Evolutionary conservation across 64 coral and sea anemone species (phyloP), one percentile per base, ranked within the genome.

Genomic region (Pocillopora verrucosa): DNA sequence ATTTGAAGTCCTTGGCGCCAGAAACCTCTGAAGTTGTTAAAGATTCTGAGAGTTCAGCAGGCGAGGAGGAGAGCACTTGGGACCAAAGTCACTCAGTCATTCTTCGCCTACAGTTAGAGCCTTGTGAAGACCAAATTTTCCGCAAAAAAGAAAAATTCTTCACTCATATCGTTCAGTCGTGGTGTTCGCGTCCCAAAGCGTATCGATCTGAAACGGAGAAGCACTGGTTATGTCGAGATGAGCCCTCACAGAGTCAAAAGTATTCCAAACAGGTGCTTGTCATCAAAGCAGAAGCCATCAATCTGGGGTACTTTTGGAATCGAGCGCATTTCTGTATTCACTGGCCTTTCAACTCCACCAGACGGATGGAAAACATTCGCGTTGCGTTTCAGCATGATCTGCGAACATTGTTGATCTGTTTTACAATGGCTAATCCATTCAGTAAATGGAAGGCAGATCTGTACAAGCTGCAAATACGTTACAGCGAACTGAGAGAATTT

Each of bases 371-470:
- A 2, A 78, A 58, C 56, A 61, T 91, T 65, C 83, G 84, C 36
- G 76, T 97, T 22, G 58, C 93, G 13, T 95, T 99, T 36, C 87
- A 99, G 34, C 97, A 99, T 87, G 97, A 99, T 72, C 92, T 99
- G 9, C 90, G 93, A 41, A 91, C 77, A 15, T 73, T 95, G 26
- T 1, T 90, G 56, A 75, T 99, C 72, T 90, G 74, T 17, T 91
- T 97, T 75, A 74, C 93, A 16, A 69, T 94, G 2, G 41, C n/a
- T 22, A 87, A 94, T 34, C 83, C 77, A 30, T 11, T 36, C 34
- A 85, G 38, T 22, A 36, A 85, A 19, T 85, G 65, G 35, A 80
- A 67, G 4, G 76, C 51, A 11, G 91, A 92, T 41, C 45, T 95
- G 25, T 93, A 95, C 83, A 94, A 95, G 65, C 58, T 99, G 14